Percentiles rank a stretch among this genome's conserved stretches.
These are phyloP conservation scores for Netelia virgata DNA, from an alignment of 2,888 invertebrate genomes.

Conservation along the genomic window DNA sequence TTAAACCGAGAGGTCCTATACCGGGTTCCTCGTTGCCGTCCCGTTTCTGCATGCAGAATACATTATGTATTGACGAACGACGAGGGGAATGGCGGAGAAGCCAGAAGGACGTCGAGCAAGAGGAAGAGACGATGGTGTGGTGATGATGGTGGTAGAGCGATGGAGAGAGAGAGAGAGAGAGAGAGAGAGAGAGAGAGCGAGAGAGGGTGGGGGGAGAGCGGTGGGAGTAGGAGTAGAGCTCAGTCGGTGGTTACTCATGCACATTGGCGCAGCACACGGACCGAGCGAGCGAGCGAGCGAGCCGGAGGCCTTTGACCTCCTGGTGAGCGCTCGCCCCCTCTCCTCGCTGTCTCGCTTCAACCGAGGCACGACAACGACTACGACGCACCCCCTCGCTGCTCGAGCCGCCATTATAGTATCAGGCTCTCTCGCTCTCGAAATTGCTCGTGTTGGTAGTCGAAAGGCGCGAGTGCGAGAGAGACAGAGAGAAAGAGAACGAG, in stretches of 20 bases:
- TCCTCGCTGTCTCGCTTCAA: conserved; percentile 58
- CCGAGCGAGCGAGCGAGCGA: conserved; percentile 77
- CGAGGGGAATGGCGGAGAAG: conserved; percentile 34
- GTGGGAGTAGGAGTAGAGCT: conserved; percentile 68
- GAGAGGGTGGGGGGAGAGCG: conserved; percentile 31
- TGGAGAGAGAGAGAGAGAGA: conserved; percentile 39
- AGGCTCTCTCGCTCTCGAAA: conserved; percentile 55
- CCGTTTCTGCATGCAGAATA: conserved; percentile 68
- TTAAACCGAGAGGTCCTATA: not conserved
- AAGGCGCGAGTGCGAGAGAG: conserved; percentile 25
- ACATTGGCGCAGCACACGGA: conserved; percentile 76
- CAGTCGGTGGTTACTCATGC: conserved; percentile 75
- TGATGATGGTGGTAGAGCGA: conserved; percentile 21
- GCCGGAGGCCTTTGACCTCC: conserved; percentile 84
- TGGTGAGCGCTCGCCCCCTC: conserved; percentile 68
- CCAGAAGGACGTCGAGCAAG: conserved; percentile 53
- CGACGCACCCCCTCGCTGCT: conserved; percentile 64
- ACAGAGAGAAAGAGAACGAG: conserved; percentile 14
- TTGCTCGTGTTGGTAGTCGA: conserved; percentile 61
- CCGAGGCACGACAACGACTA: conserved; percentile 53
- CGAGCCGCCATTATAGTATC: conserved; percentile 62
- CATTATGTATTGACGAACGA: conserved; percentile 68
- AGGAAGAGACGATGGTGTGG: conserved; percentile 19
- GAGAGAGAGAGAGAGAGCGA: conserved; percentile 22
- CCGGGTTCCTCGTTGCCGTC: conserved; percentile 20